These are phyloP conservation scores for Onychomys leucogaster DNA, from an alignment of 2,797 vertebrate species.

Conservation along the genomic window DNA sequence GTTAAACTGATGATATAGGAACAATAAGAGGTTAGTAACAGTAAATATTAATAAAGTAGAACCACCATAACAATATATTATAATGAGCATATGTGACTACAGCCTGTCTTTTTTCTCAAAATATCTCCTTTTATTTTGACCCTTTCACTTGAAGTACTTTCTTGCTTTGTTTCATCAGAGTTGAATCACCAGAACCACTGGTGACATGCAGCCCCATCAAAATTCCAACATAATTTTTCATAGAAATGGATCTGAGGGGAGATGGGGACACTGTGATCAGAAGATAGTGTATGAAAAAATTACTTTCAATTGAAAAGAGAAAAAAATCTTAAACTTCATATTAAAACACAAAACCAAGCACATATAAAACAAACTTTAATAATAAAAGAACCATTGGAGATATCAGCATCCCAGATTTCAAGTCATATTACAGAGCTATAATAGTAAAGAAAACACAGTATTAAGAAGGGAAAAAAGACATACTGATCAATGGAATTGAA, in stretches of 20 bases:
- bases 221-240: background rate
- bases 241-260: background rate
- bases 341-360: background rate
- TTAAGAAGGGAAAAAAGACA: background rate
- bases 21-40: background rate
- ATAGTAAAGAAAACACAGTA: background rate
- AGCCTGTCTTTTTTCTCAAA: background rate
- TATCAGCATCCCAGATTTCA: background rate
- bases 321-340: background rate
- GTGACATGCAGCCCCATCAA: background rate
- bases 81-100: no score
- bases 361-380: background rate
- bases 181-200: background rate
- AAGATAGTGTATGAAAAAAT: background rate
- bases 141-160: background rate
- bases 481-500: background rate
- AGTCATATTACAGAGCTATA: background rate
- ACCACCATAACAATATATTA: background rate
- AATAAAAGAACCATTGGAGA: background rate
- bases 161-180: background rate
- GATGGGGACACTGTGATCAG: background rate
- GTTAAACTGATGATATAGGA: background rate
- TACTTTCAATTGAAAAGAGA: background rate
- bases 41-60: background rate
- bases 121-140: no score